phyloP scores from a whole-genome alignment of 2,797 vertebrate species.

The Pantherophis alleghaniensis region DNA sequence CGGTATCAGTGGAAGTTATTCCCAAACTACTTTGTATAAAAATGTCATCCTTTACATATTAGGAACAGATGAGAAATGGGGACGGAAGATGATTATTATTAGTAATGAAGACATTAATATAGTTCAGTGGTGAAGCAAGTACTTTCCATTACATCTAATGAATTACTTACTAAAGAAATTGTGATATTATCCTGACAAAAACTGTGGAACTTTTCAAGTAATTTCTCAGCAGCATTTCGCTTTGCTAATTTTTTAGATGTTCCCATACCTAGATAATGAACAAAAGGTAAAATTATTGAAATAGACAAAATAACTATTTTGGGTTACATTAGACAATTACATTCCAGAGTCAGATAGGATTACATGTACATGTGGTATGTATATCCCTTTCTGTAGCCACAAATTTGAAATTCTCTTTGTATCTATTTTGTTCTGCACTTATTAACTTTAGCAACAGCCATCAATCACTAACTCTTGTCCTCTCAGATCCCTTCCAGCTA shows the following conservation, averaged over 20 bases:
- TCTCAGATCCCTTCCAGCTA: background rate
- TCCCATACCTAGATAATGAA: slow-evolving; percentile 74
- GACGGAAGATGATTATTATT: background rate
- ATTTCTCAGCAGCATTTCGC: slow-evolving; percentile 79
- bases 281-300: slow-evolving; percentile 22
- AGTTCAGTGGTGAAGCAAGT: background rate
- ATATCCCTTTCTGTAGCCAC: background rate
- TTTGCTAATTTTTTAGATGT: slow-evolving; percentile 84
- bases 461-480: background rate
- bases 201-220: slow-evolving; percentile 76
- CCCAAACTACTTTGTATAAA: background rate
- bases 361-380: background rate
- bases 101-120: background rate
- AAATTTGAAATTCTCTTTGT: background rate
- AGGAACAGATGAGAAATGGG: background rate
- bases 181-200: slow-evolving; percentile 78
- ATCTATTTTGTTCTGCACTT: background rate
- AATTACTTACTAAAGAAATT: slow-evolving; percentile 80
- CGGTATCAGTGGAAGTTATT: background rate
- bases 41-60: background rate
- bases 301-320: background rate
- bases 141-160: background rate
- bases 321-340: background rate
- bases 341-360: background rate
- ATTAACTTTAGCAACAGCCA: background rate